Conservation (phyloP, 2,113 vertebrate genomes). For the Chascanopsetta lugubris region DNA sequence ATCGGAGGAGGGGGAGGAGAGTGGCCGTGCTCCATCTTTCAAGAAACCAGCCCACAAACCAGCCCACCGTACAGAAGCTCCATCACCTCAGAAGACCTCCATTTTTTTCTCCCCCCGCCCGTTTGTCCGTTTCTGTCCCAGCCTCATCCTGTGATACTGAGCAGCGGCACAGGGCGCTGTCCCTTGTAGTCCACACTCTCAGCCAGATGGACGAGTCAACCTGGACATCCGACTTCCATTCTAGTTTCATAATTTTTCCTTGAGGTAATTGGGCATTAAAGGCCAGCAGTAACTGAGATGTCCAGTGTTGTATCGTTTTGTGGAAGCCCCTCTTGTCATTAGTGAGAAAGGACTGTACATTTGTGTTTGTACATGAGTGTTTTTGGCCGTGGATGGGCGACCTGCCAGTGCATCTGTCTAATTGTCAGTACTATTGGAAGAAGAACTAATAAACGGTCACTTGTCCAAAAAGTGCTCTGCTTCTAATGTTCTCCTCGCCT, state of each 20-base stretch:
- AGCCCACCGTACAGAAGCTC: constrained; percentile 56
- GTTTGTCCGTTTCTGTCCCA: constrained; percentile 8
- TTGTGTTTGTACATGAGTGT: constrained; percentile 29
- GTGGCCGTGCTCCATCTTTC: constrained; percentile 56
- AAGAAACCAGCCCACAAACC: constrained; percentile 63
- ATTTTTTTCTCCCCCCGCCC: constrained; percentile 15
- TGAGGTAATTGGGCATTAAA: constrained; percentile 71
- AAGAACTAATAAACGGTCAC: constrained; percentile 71
- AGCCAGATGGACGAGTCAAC: constrained; percentile 56
- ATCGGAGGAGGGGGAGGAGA: constrained; percentile 41
- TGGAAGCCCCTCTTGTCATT: constrained; percentile 48
- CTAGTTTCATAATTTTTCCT: constrained; percentile 70
- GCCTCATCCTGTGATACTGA: constrained; percentile 15
- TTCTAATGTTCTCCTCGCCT: constrained; percentile 50
- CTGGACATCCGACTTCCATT: constrained; percentile 62
- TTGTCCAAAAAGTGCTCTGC: constrained; percentile 59
- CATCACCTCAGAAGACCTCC: constrained; percentile 73
- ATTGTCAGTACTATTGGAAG: constrained; percentile 62
- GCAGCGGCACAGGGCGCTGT: constrained; percentile 32
- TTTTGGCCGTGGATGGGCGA: constrained; percentile 19
- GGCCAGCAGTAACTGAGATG: constrained; percentile 67
- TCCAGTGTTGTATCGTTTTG: constrained; percentile 68
- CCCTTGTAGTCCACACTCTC: constrained; percentile 41
- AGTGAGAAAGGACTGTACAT: constrained; percentile 32
- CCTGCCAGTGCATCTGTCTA: constrained; percentile 56